A percentile compares a stretch with the other conserved stretches of the same genome.
Evolutionary conservation across 2,797 vertebrate genomes (phyloP).

Genomic region (Fratercula arctica): DNA sequence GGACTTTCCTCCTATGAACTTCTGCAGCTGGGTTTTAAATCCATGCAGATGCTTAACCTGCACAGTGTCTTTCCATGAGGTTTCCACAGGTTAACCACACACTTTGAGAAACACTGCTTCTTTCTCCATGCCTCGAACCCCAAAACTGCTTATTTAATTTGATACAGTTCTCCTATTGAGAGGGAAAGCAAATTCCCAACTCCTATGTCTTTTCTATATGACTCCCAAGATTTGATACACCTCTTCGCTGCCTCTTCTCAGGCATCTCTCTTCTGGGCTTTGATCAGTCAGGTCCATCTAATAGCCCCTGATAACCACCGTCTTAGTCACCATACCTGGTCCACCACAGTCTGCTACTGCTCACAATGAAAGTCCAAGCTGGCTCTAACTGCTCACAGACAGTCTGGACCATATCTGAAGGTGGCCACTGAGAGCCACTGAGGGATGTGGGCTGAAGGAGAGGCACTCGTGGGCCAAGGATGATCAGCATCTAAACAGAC

Average conservation of each 20-base stretch:
- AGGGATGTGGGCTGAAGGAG: neutral
- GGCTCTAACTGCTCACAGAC: neutral
- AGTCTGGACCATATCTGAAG: neutral
- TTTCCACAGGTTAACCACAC: neutral
- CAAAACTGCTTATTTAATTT: neutral
- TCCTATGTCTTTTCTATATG: neutral
- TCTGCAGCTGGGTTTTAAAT: neutral
- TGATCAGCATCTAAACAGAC: neutral
- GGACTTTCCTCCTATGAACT: neutral
- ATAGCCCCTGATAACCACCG: neutral
- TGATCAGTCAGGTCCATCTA: too few relatives aligned
- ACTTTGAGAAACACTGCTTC: neutral
- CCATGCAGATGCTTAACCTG: neutral
- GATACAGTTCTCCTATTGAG: neutral
- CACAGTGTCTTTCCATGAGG: neutral
- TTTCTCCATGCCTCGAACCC: neutral
- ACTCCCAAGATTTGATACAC: neutral
- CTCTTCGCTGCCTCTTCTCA: neutral
- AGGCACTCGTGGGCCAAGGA: neutral
- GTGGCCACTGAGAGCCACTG: neutral
- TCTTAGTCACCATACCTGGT: neutral
- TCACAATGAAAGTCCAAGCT: neutral
- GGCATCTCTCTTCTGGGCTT: neutral
- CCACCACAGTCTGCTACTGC: neutral
- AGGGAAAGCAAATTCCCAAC: neutral